Base-by-base conservation (phyloP, 2,113 vertebrate species). In the Bufo bufo region DNA sequence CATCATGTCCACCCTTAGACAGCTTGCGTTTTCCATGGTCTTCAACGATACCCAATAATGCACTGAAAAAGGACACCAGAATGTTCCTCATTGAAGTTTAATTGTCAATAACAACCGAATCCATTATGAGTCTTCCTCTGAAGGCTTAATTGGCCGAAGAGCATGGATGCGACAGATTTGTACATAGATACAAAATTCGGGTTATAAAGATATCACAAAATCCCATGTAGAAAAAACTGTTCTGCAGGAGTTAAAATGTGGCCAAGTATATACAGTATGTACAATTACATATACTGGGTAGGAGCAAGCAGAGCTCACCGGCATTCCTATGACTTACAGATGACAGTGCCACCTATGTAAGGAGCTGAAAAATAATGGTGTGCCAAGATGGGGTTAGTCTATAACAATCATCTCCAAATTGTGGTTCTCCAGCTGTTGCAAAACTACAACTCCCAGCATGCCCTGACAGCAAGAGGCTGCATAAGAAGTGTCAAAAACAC, bases 121-220 rank as follows among this genome's bases (percentile, higher is more conserved):
- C 13, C 50, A 17, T 52, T 50, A 63, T 2, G 74, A 45, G 85
- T 79, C n/a, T 54, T 23, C 45, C 8, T 61, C 77, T 56, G 85
- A 80, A 69, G 75, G 49, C 77, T 59, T 80, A n/a, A 33, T 58
- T 65, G 85, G 85, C 16, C n/a, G 33, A 69, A 47, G 65, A 10
- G 50, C 10, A 43, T 59, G 52, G 23, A 74, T 9, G 94, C 94
- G 95, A 94, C 94, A 92, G 94, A 92, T 93, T 94, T 93, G 93
- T 92, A 93, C 92, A 94, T 94, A 95, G 94, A 93, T 94, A 93
- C 86, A 93, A 94, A 92, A 95, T 92, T 93, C 93, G 92, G 95
- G 95, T 92, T 95, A 95, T 94, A 96, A 96, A 96, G 93, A 93
- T 94, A 93, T 89, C 95, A 93, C 93, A 95, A 96, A 96, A 95